Evolutionary conservation across 2,888 invertebrate genomes (phyloP).

Genomic region (Meghimatium bilineatum): DNA sequence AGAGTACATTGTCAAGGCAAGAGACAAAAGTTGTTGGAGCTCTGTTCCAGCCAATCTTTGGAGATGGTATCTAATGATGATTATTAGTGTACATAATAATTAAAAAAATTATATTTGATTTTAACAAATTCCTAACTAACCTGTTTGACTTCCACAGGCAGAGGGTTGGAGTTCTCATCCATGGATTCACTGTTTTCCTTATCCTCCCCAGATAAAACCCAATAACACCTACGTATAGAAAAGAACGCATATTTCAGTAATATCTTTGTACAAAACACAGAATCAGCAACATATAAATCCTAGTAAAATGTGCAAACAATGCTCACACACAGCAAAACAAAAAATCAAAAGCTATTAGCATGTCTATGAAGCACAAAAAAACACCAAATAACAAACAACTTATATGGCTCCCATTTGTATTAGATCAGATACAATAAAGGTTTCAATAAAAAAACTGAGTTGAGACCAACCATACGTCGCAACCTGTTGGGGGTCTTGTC

Average conservation of each 20-base stretch:
- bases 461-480: too few relatives aligned
- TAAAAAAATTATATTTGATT: not conserved
- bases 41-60: too few relatives aligned
- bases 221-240: constrained; percentile 64
- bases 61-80: too few relatives aligned
- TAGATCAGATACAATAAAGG: too few relatives aligned
- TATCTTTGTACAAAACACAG: not conserved
- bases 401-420: too few relatives aligned
- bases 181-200: constrained; percentile 53
- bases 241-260: not conserved
- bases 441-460: too few relatives aligned
- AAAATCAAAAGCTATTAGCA: not conserved
- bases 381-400: too few relatives aligned
- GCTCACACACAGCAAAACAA: not conserved
- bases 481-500: too few relatives aligned
- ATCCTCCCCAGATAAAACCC: constrained; percentile 65
- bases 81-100: too few relatives aligned
- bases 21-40: too few relatives aligned
- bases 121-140: not conserved
- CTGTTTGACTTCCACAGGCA: constrained; percentile 34
- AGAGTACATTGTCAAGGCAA: too few relatives aligned
- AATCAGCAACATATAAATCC: not conserved
- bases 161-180: constrained; percentile 34
- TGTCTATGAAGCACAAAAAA: not conserved
- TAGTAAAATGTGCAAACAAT: not conserved